A percentile compares a stretch with the other conserved stretches of the same genome.
These are phyloP conservation scores for Arrhamphus sclerolepis DNA, from an alignment of 2,797 vertebrate genomes.

Conservation along the genomic window DNA sequence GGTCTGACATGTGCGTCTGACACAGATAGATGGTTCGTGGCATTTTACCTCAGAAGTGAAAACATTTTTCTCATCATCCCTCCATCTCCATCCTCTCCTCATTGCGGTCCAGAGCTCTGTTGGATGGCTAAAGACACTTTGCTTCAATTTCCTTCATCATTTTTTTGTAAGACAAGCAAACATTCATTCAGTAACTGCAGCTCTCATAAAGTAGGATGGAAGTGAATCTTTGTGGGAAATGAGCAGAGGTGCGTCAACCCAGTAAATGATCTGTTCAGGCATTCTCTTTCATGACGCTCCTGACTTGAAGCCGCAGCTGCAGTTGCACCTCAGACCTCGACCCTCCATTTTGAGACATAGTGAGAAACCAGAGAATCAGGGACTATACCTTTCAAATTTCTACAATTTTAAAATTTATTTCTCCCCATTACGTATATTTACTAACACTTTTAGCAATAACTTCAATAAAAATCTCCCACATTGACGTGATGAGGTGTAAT, in stretches of 20 bases:
- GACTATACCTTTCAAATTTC: no score
- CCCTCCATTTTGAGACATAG: no score
- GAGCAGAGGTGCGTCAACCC: not conserved
- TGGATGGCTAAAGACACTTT: slow-evolving; percentile 5
- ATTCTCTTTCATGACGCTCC: not conserved
- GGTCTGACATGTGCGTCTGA: slow-evolving; percentile 31
- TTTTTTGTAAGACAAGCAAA: not conserved
- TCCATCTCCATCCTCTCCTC: not conserved
- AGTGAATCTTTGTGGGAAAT: not conserved
- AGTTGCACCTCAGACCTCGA: no score
- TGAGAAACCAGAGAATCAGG: no score
- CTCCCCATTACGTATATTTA: no score
- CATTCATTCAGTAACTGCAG: slow-evolving; percentile 11
- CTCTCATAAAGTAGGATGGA: slow-evolving; percentile 1
- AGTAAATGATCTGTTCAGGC: slow-evolving; percentile 9
- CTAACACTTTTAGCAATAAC: no score
- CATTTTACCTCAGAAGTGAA: slow-evolving; percentile 21
- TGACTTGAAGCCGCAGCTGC: no score
- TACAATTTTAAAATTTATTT: no score
- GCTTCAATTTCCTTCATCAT: not conserved
- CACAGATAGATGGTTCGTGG: slow-evolving; percentile 42
- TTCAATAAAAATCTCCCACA: no score
- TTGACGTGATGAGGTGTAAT: no score
- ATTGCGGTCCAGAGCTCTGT: not conserved
- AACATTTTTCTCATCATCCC: slow-evolving; percentile 12